Evolutionary conservation across 2,888 invertebrate genomes (phyloP), one percentile per base, ranked within the genome.

Genomic region (Eilema griseolum): DNA sequence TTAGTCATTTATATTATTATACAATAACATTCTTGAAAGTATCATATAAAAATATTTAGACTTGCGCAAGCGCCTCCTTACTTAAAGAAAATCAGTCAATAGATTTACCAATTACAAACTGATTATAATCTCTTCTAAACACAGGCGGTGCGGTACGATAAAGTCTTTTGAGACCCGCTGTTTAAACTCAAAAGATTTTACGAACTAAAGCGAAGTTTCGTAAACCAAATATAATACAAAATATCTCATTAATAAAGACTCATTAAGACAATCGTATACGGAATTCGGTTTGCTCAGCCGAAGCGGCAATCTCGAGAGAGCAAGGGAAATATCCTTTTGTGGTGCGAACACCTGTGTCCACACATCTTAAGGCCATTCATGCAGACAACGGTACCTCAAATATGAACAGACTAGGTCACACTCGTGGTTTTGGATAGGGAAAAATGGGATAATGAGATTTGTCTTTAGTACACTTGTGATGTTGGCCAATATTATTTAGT

Each of bases 281-380:
- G 92, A 88, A 91, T 93, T 89, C 73, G 77, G 92, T 93, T 93
- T 92, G 89, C 88, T 87, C 92, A 93, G 92, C 88, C 91, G 92
- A 83, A 66, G 71, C 75, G 77, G 80, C 81, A 83, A 89, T 91
- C 91, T 91, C 89, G 72, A 75, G 87, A 88, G 89, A 90, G 86
- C 66, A 66, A 84, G 83, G 78, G 79, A 86, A 83, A 86, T 88
- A 93, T 93, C 93, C 90, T 89, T 90, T 93, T 93, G 88, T 92
- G 67, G 70, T 46, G 52, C 60, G 64, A 41, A 85, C 93, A 93
- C 91, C 88, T 93, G 93, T 88, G 85, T 88, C 85, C 77, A 93
- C 87, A 86, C 85, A 83, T 83, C 83, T 83, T 77, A 79, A 83
- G 83, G 79, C 80, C 83, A 83, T 80, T 81, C 75, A 75, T 75